Conservation (phyloP, 2,113 vertebrate species). For the Heterotis niloticus region DNA sequence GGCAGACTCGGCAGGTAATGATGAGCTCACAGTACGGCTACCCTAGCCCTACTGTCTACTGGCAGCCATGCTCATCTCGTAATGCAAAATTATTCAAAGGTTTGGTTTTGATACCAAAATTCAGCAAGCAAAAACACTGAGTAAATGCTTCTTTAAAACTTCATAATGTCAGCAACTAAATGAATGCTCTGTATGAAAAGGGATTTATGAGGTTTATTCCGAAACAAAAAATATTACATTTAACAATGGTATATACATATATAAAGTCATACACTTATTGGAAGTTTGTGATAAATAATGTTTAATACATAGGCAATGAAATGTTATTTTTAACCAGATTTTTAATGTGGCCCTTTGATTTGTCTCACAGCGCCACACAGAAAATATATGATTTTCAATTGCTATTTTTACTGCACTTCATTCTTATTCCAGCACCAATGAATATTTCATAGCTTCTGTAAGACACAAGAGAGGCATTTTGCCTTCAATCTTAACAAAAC, state of each 20-base stretch:
- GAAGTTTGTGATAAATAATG: too few species aligned
- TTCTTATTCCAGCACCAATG: constrained; percentile 23
- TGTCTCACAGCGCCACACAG: constrained; percentile 28
- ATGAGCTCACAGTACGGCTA: background rate
- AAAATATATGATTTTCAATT: constrained; percentile 27
- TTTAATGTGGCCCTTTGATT: background rate
- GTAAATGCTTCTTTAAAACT: background rate
- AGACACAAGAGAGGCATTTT: constrained; percentile 41
- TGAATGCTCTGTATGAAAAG: background rate
- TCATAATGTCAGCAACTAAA: background rate
- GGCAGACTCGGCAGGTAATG: background rate
- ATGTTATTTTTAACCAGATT: too few species aligned
- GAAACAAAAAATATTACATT: too few species aligned
- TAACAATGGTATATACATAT: too few species aligned
- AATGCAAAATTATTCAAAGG: too few species aligned
- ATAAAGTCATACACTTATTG: too few species aligned
- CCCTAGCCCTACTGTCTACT: background rate
- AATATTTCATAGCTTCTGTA: constrained; percentile 38
- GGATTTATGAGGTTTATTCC: background rate
- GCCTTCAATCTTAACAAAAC: constrained; percentile 52
- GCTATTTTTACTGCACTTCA: background rate
- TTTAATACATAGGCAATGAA: too few species aligned
- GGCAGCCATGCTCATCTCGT: too few species aligned
- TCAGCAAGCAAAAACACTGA: too few species aligned
- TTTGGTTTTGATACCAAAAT: too few species aligned